Percentiles rank a stretch among this genome's conserved stretches.
Conservation (phyloP, 2,888 invertebrate species). For the Hyles lineata region DNA sequence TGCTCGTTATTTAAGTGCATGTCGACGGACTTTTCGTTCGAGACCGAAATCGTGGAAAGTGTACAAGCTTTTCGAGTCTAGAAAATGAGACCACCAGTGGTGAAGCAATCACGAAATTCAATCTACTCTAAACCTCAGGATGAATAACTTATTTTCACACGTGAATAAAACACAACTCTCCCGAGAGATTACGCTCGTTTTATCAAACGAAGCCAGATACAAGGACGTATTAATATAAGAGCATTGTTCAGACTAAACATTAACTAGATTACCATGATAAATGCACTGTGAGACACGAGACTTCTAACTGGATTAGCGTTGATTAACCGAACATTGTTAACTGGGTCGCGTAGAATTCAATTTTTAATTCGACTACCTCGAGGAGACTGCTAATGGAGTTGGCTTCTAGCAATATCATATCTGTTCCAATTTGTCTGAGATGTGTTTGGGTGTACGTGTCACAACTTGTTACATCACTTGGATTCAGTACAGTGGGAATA, state of each 20-base stretch:
- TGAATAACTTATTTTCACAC: constrained; percentile 11
- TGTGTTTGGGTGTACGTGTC: neutral
- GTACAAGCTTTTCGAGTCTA: neutral
- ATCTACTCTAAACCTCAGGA: constrained; percentile 10
- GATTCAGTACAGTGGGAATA: neutral
- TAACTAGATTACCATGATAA: constrained; percentile 57
- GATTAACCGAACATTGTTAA: constrained; percentile 68
- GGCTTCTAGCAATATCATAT: constrained; percentile 16
- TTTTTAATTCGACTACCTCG: constrained; percentile 43
- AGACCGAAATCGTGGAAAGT: constrained; percentile 4
- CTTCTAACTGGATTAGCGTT: constrained; percentile 60
- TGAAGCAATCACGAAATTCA: constrained; percentile 23
- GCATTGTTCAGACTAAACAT: constrained; percentile 44
- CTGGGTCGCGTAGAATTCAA: constrained; percentile 61
- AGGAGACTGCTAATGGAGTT: constrained; percentile 23
- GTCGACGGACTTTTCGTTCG: constrained; percentile 4
- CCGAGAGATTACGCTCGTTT: constrained; percentile 9
- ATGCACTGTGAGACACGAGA: constrained; percentile 47
- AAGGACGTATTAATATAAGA: constrained; percentile 26
- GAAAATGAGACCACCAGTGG: constrained; percentile 6
- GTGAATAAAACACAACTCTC: constrained; percentile 26
- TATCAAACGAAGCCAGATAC: constrained; percentile 13
- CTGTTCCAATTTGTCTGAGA: constrained; percentile 3
- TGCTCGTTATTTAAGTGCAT: constrained; percentile 19
- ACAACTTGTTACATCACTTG: constrained; percentile 9